A percentile compares a stretch with the other conserved stretches of the same genome.
These are phyloP conservation scores for Thymallus thymallus DNA, from an alignment of 2,113 vertebrate species.

Conservation along the genomic window DNA sequence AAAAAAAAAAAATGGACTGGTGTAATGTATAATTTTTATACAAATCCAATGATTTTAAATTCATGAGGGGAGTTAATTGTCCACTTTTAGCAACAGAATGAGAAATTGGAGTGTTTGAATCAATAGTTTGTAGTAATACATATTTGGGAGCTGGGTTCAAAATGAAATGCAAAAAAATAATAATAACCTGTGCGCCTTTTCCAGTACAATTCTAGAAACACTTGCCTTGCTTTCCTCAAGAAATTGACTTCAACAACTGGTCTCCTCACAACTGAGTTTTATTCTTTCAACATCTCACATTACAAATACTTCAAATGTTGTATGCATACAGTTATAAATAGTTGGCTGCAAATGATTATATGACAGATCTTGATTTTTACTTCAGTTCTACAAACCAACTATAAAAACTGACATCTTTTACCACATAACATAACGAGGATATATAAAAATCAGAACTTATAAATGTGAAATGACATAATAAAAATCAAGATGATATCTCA, in stretches of 20 bases:
- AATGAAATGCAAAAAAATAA: no score
- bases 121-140: no score
- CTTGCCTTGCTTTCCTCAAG: no score
- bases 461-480: constrained; percentile 99
- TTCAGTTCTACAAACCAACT: constrained; percentile 99
- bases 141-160: no score
- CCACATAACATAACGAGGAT: constrained; percentile 94
- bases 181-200: no score
- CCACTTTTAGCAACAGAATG: no score
- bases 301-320: constrained; percentile 99
- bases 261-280: constrained; percentile 88
- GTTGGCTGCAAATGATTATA: constrained; percentile 99
- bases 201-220: no score
- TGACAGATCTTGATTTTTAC: constrained; percentile 87
- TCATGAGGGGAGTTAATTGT: no score
- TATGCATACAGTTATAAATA: constrained; percentile 99
- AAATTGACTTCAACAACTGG: background rate
- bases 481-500: constrained; percentile 93
- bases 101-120: no score
- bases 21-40: no score
- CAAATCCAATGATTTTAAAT: no score
- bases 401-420: constrained; percentile 96
- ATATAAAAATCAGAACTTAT: constrained; percentile 98
- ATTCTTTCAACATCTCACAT: constrained; percentile 99
- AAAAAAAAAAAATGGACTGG: no score